These are phyloP conservation scores for Amphiprion clarkii DNA, from an alignment of 2,797 vertebrate genomes.

Conservation along the genomic window DNA sequence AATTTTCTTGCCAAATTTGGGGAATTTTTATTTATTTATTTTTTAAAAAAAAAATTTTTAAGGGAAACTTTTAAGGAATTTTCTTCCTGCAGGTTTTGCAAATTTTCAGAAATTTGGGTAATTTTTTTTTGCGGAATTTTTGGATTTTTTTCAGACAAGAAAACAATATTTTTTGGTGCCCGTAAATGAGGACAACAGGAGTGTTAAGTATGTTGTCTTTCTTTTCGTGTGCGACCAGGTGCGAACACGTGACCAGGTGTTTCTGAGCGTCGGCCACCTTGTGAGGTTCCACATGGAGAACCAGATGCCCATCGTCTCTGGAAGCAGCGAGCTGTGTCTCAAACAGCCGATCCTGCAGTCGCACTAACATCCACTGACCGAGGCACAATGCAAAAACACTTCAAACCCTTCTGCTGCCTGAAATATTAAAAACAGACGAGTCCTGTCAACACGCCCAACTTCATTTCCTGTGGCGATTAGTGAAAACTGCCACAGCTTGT, in stretches of 20 bases:
- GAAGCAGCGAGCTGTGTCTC: conserved; percentile 92
- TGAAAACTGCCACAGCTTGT: background rate
- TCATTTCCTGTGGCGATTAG: background rate
- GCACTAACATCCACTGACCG: conserved; percentile 39
- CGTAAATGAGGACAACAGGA: too few relatives aligned
- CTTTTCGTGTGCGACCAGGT: conserved; percentile 81
- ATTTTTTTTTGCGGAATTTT: too few relatives aligned
- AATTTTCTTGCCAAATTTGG: too few relatives aligned
- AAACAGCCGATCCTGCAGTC: conserved; percentile 87
- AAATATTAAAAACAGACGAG: background rate
- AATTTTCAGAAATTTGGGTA: too few relatives aligned
- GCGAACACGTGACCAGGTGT: conserved; percentile 92
- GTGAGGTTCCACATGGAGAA: conserved; percentile 95
- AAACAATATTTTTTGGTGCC: too few relatives aligned
- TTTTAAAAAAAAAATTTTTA: too few relatives aligned
- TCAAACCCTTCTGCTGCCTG: background rate
- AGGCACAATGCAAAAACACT: background rate
- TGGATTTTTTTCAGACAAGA: too few relatives aligned
- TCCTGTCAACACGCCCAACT: background rate
- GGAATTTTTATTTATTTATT: too few relatives aligned
- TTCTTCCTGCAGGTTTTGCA: too few relatives aligned
- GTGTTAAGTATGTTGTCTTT: background rate
- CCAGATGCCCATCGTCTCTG: conserved; percentile 91
- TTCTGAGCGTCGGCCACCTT: conserved; percentile 91
- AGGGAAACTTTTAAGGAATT: too few relatives aligned